Percentiles rank a stretch among this genome's conserved stretches.
These are phyloP conservation scores for Drosophila tsacasi DNA, from an alignment of 1,140 invertebrate genomes.

Conservation along the genomic window DNA sequence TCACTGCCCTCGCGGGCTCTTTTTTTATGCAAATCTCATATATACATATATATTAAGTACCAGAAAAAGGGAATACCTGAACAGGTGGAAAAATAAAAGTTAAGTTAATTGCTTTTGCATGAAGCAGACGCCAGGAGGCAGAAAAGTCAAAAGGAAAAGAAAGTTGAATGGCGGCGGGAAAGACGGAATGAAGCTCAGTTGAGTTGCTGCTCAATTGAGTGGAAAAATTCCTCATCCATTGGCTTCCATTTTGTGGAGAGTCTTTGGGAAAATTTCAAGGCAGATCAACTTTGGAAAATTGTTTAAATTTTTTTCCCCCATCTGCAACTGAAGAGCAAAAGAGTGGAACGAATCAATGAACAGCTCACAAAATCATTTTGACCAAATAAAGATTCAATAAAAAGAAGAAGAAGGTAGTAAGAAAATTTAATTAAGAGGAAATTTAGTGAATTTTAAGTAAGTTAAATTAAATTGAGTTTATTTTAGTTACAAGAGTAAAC, in stretches of 20 bases:
- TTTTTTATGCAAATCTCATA: slow-evolving; percentile 51
- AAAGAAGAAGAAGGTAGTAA: too few species aligned
- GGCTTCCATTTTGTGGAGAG: slow-evolving; percentile 56
- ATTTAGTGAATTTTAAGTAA: not conserved
- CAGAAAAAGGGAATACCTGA: slow-evolving; percentile 29
- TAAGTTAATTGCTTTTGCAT: slow-evolving; percentile 79
- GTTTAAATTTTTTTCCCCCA: slow-evolving; percentile 16
- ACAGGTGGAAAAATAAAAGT: slow-evolving; percentile 52
- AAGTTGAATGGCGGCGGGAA: slow-evolving; percentile 16
- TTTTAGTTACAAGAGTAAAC: not conserved
- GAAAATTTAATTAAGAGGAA: not conserved
- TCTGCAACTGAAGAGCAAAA: not conserved
- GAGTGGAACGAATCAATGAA: slow-evolving; percentile 27
- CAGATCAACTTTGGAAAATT: slow-evolving; percentile 26
- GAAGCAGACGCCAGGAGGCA: slow-evolving; percentile 55
- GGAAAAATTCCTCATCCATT: slow-evolving; percentile 76
- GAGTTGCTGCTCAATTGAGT: slow-evolving; percentile 73
- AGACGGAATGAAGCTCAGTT: slow-evolving; percentile 35
- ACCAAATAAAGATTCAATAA: slow-evolving; percentile 21
- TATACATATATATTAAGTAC: slow-evolving; percentile 25
- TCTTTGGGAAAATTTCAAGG: slow-evolving; percentile 17
- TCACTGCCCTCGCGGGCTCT: not conserved
- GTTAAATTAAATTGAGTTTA: not conserved
- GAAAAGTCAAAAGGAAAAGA: slow-evolving; percentile 22
- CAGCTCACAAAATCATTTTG: slow-evolving; percentile 11